These are phyloP conservation scores for Heliornis fulica DNA, from an alignment of 2,113 vertebrate species.

Conservation along the genomic window DNA sequence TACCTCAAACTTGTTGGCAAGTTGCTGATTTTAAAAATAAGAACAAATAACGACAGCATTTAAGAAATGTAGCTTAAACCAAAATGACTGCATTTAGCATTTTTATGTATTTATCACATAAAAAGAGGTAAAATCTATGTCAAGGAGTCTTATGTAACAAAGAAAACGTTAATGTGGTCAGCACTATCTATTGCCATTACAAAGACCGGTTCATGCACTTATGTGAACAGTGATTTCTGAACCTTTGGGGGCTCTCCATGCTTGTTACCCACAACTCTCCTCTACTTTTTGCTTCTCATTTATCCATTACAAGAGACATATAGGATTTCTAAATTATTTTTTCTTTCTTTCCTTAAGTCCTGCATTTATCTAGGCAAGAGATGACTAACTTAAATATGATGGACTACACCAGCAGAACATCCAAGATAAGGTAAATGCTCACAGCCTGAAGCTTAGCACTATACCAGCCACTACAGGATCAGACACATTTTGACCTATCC, in stretches of 20 bases:
- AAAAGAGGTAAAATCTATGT: neutral
- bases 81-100: neutral
- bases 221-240: neutral
- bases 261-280: neutral
- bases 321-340: neutral
- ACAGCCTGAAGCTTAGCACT: neutral
- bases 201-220: neutral
- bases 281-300: neutral
- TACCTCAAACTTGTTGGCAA: neutral
- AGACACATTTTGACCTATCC: neutral
- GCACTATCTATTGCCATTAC: neutral
- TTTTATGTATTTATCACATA: neutral
- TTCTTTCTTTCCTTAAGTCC: neutral
- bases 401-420: neutral
- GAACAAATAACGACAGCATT: neutral
- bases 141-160: neutral
- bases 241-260: neutral
- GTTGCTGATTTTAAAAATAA: neutral
- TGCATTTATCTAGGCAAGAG: neutral
- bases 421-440: neutral
- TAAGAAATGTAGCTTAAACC: neutral
- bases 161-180: neutral
- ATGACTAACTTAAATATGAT: neutral
- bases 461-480: neutral
- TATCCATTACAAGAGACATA: neutral